Conservation (phyloP, 2,113 vertebrate species). For the Cettia cetti region DNA sequence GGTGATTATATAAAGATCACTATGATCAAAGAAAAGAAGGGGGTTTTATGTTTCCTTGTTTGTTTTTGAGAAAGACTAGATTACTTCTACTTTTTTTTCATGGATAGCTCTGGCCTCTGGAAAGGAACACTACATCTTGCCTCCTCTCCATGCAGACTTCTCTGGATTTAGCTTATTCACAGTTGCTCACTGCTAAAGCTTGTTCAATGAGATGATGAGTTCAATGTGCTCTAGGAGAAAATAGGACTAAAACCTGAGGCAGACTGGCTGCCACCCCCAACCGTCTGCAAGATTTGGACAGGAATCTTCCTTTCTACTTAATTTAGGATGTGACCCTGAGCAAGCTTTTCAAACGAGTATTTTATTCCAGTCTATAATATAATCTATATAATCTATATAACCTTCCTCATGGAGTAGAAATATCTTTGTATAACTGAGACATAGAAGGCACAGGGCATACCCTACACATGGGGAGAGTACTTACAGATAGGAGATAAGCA, state of each 20-base stretch:
- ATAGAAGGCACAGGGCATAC: not conserved
- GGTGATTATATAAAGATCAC: not conserved
- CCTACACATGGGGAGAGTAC: not conserved
- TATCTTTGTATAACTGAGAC: not conserved
- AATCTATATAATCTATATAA: not conserved
- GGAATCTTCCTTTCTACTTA: not conserved
- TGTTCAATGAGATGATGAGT: not conserved
- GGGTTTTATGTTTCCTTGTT: not conserved
- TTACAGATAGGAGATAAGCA: not conserved
- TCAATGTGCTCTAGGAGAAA: not conserved
- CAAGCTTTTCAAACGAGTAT: not conserved
- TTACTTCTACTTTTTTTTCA: not conserved
- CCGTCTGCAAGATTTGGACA: not conserved
- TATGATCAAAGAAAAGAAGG: not conserved
- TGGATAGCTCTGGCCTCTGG: not conserved
- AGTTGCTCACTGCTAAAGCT: not conserved
- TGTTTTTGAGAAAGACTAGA: not conserved
- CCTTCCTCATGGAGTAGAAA: not conserved
- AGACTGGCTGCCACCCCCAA: not conserved
- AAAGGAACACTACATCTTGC: not conserved
- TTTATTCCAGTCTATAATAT: not conserved
- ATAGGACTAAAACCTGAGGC: not conserved
- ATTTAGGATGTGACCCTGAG: not conserved
- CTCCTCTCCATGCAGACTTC: not conserved
- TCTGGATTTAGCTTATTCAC: not conserved